Base-by-base conservation (phyloP, 1,140 invertebrate genomes). In the Drosophila fuyamai region DNA sequence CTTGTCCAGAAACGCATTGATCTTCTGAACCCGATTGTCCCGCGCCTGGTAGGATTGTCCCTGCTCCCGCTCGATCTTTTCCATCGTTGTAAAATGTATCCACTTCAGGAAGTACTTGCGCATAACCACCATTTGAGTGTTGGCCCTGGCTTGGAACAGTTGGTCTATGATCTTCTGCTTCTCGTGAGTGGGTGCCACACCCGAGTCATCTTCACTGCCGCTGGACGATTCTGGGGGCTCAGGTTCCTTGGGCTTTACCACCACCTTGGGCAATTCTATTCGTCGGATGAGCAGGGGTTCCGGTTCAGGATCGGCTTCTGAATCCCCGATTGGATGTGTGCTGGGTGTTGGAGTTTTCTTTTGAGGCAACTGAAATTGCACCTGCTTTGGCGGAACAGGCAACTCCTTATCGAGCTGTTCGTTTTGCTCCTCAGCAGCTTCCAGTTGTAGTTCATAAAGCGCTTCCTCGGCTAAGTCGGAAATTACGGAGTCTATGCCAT, bases 71-170 rank as follows among this genome's bases (percentile, higher is more conserved):
- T 91, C 79, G 7, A 92, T 77, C 67, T 85, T 92, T 47, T 90
- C 81, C 16, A 92, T 73, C 47, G 88, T 93, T 2, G 79, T 91
- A 32, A 81, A 91, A 59, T 93, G 91, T 18, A 90, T 79, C 93
- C 93, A 93, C 44, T 73, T 84, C 7, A 92, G 67, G 35, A 93
- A 93, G 62, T 92, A 93, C 54, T 92, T 92, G 5, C 79, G 85
- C 65, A 93, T 58, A 1, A 91, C 38, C n/a, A 59, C 67, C 14
- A 61, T 40, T 6, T 90, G 60, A 0, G 75, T 57, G 8, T 86
- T 62, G 7, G 71, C 57, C 9, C 74, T 63, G 23, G 76, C 62
- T 18, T 75, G 56, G 47, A 92, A 92, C 1, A 92, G 58, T 36
- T 92, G 59, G 0, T 74, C 80, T 29, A 92, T 92, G 13, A 92